Percentiles rank a stretch among this genome's conserved stretches.
Conservation (phyloP, 1,140 invertebrate genomes). For the Adoxophyes honmai region DNA sequence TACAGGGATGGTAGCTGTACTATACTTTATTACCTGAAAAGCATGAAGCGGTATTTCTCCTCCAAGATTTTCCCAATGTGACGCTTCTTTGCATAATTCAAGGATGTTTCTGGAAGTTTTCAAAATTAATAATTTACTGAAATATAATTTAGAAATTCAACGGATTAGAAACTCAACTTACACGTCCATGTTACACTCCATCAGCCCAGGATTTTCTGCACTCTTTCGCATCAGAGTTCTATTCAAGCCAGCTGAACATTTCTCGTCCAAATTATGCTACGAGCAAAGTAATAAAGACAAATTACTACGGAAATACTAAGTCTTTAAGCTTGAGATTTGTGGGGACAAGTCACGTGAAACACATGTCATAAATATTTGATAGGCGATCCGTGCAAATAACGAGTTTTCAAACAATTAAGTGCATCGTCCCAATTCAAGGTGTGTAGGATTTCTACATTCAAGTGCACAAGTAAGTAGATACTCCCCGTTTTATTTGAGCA, state of each 20-base stretch:
- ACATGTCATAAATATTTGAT: too few species aligned
- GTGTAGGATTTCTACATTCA: too few species aligned
- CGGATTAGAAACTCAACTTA: conserved; percentile 43
- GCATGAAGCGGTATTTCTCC: conserved; percentile 82
- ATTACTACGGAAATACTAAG: too few species aligned
- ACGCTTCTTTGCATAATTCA: conserved; percentile 81
- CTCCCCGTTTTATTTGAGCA: too few species aligned
- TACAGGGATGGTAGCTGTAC: neutral
- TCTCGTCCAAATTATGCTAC: conserved; percentile 64
- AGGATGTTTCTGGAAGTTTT: conserved; percentile 50
- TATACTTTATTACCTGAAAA: conserved; percentile 54
- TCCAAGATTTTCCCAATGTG: conserved; percentile 82
- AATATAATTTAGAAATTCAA: too few species aligned
- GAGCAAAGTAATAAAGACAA: conserved; percentile 14
- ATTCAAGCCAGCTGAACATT: conserved; percentile 80
- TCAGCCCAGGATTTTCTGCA: conserved; percentile 78
- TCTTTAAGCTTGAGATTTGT: too few species aligned
- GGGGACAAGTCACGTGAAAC: too few species aligned
- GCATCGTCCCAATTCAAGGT: too few species aligned
- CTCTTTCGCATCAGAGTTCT: conserved; percentile 84
- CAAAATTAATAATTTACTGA: neutral
- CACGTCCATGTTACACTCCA: conserved; percentile 90
- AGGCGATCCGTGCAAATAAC: too few species aligned
- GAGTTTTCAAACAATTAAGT: too few species aligned
- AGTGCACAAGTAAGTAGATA: too few species aligned